phyloP scores from a whole-genome alignment of 2,113 vertebrate species.

The Tychaedon coryphoeus region DNA sequence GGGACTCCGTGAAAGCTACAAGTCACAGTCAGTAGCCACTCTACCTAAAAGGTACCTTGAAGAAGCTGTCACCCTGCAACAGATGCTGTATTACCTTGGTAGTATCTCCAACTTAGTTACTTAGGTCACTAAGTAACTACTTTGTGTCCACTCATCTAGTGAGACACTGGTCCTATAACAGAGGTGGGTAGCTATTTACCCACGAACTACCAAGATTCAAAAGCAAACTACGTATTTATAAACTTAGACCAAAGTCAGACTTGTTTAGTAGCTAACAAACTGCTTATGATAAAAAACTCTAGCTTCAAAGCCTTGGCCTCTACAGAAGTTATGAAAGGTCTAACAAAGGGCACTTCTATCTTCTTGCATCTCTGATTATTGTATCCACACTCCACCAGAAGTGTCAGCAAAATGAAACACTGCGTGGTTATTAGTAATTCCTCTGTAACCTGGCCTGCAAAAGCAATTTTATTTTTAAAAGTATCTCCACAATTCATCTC shows the following conservation, averaged over 20 bases:
- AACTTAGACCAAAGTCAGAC: not conserved
- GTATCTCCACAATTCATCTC: not conserved
- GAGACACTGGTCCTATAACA: not conserved
- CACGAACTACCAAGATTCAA: not conserved
- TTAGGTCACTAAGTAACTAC: not conserved
- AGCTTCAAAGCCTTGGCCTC: not conserved
- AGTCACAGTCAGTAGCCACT: not conserved
- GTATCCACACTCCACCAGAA: not conserved
- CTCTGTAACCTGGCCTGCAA: not conserved
- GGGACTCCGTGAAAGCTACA: not conserved
- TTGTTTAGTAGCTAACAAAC: not conserved
- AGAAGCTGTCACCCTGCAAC: not conserved
- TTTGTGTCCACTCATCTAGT: not conserved
- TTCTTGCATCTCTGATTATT: not conserved
- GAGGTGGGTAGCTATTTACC: not conserved
- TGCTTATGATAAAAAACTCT: not conserved
- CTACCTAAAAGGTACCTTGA: not conserved
- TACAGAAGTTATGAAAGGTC: not conserved
- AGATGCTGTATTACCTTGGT: not conserved
- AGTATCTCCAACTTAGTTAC: not conserved
- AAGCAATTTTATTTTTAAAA: not conserved
- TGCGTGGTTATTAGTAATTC: not conserved
- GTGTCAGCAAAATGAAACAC: not conserved
- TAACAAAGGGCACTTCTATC: not conserved
- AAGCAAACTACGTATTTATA: not conserved